Percentiles rank a stretch among this genome's conserved stretches.
phyloP scores from a whole-genome alignment of 2,888 invertebrate species.

The Drosophila paranaensis region DNA sequence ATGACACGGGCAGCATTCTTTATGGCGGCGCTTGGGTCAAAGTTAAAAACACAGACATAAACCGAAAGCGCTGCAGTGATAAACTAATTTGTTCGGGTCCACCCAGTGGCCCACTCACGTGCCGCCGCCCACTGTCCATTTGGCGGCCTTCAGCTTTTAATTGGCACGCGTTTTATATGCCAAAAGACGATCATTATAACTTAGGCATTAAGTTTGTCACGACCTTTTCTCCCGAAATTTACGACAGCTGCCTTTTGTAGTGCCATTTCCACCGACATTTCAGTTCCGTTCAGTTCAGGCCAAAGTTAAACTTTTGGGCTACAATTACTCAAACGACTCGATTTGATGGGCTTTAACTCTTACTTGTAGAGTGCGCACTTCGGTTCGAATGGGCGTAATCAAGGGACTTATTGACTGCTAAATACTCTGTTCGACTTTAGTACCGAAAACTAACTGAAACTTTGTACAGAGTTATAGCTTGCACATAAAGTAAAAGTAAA shows the following conservation, averaged over 20 bases:
- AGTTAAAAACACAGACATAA: constrained; percentile 45
- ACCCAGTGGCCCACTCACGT: constrained; percentile 1
- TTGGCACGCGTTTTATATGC: constrained; percentile 29
- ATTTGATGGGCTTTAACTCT: constrained; percentile 19
- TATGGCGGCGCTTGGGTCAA: constrained; percentile 27
- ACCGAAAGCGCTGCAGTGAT: constrained; percentile 43
- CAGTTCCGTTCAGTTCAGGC: not conserved
- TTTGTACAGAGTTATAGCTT: not conserved
- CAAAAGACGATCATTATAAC: constrained; percentile 31
- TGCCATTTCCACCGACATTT: not conserved
- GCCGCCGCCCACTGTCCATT: constrained; percentile 25
- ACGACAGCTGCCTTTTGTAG: constrained; percentile 17
- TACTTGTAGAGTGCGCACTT: constrained; percentile 12
- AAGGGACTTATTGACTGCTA: not conserved
- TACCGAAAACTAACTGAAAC: not conserved
- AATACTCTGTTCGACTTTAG: not conserved
- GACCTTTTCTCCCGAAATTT: constrained; percentile 14
- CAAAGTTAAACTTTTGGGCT: constrained; percentile 19
- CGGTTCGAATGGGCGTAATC: not conserved
- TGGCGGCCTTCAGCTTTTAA: constrained; percentile 42
- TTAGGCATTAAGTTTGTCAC: constrained; percentile 29
- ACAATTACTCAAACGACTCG: constrained; percentile 16
- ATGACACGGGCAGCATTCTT: constrained; percentile 13
- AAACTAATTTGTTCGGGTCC: constrained; percentile 57
- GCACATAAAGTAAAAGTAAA: no score